Evolutionary conservation across 2,888 invertebrate species (phyloP), one percentile per base, ranked within the genome.

Genomic region (Zaprionus lineosus): DNA sequence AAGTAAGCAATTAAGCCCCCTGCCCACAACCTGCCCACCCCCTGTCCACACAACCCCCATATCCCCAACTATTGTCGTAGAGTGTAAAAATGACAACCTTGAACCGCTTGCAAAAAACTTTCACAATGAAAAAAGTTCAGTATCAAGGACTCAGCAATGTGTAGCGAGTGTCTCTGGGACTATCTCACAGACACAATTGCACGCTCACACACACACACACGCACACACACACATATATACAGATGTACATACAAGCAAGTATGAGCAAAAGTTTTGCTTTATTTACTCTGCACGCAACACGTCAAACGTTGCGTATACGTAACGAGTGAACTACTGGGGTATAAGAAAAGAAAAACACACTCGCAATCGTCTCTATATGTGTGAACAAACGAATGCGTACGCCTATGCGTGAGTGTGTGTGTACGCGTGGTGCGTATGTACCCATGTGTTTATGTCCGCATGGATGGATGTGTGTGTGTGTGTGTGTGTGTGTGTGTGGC

Each of bases 101-200:
- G 85, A 81, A 81, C 81, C 48, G 74, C 36, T 61, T 66, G 85
- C 81, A 79, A 79, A 81, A 81, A 81, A 85, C 81, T 81, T 81
- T 81, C 81, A 85, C 81, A 83, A 74, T 75, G 74, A 85, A 81
- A 85, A 81, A 81, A 81, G 85, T 81, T 81, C 81, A 81, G 81
- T 81, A 81, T 81, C 81, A 81, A 81, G 81, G 81, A 81, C 56
- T 51, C 81, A 81, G 81, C 64, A 81, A 64, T 44, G 64, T 48
- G 51, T 60, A 81, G 81, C 56, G 43, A 46, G 85, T 65, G 47
- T 65, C 31, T 43, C 28, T 48, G 15, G 16, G 56, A 6, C 21
- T 63, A 15, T 31, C 52, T 63, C n/a, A 14, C n/a, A 29, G 14
- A 8, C n/a, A 31, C 1, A 11, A 12, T 15, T 28, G 18, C 16